Conservation (phyloP, 2,797 vertebrate genomes). For the Linurgus olivaceus region DNA sequence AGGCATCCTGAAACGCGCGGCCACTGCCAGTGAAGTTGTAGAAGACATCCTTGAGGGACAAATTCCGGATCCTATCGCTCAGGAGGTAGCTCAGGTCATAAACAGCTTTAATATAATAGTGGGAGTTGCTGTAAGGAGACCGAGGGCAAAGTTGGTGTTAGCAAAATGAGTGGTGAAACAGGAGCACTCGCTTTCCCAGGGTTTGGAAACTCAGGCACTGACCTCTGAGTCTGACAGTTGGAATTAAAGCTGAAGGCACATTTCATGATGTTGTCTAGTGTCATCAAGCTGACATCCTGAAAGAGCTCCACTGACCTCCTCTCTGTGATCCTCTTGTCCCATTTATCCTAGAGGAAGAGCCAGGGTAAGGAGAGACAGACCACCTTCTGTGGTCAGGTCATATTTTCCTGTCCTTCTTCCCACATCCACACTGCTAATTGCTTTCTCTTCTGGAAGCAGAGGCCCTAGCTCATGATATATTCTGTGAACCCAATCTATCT, state of each 20-base stretch:
- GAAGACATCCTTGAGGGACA: constrained; percentile 79
- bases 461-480: not conserved
- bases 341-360: constrained; percentile 64
- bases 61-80: constrained; percentile 56
- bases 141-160: not conserved
- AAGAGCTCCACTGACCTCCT: constrained; percentile 82
- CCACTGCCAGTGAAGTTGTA: constrained; percentile 80
- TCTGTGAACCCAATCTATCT: not conserved
- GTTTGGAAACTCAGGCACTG: not conserved
- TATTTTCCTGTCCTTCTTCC: not conserved
- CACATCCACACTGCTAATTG: not conserved
- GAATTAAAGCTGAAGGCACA: constrained; percentile 86
- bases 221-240: constrained; percentile 85
- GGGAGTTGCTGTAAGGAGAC: constrained; percentile 45
- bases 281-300: constrained; percentile 85
- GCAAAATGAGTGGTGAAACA: not conserved
- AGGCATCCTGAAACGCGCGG: constrained; percentile 70
- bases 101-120: constrained; percentile 81
- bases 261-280: constrained; percentile 88
- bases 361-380: not conserved
- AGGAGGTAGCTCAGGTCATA: constrained; percentile 77
- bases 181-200: not conserved
- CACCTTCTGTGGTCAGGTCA: fast-evolving
- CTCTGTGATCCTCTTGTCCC: constrained; percentile 58
- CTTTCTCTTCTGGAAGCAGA: not conserved